Evolutionary conservation across 2,797 vertebrate genomes (phyloP), one percentile per base, ranked within the genome.

Genomic region (Xenentodon cancila): DNA sequence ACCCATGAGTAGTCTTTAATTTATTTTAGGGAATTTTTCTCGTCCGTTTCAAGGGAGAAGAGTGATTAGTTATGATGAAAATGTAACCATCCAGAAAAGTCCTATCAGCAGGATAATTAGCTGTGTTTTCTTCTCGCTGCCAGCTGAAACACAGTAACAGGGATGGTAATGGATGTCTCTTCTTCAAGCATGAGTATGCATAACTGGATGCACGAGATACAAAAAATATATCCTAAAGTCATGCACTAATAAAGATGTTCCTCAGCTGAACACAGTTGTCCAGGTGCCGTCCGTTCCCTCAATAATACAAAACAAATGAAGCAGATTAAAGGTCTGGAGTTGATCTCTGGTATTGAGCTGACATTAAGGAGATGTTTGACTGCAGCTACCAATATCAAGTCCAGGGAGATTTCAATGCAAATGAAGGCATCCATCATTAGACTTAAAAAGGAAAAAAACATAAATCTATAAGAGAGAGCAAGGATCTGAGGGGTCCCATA

Each of bases 81-180:
- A 56, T 48, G 42, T 66, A 80, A 68, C 66, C 79, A 76, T 68
- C 72, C 78, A 75, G 59, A 85, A 79, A 73, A 86, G 80, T 79
- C 64, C 67, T 30, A 72, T 84, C 60, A 80, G 64, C 47, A 51
- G 30, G 40, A 80, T 78, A 84, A 88, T 82, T 71, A 78, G 68
- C 45, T 54, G 71, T 63, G 69, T 75, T 83, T 87, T 85, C 52
- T 47, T 75, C 64, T 69, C 17, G 44, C 25, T 22, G 40, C 40
- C 56, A 67, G 27, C 80, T 58, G 50, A 71, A 79, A 58, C 30
- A 64, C 20, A 72, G 59, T 54, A 81, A 82, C 51, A 67, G 37
- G 43, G 20, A 11, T 53, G 61, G 62, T 72, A 71, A 77, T 70
- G 22, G 46, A 73, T 59, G 59, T 64, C 40, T 52, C 50, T 53